Percentiles rank a stretch among this genome's conserved stretches.
These are phyloP conservation scores for Artibeus jamaicensis DNA, from an alignment of 2,797 vertebrate species.

Conservation along the genomic window DNA sequence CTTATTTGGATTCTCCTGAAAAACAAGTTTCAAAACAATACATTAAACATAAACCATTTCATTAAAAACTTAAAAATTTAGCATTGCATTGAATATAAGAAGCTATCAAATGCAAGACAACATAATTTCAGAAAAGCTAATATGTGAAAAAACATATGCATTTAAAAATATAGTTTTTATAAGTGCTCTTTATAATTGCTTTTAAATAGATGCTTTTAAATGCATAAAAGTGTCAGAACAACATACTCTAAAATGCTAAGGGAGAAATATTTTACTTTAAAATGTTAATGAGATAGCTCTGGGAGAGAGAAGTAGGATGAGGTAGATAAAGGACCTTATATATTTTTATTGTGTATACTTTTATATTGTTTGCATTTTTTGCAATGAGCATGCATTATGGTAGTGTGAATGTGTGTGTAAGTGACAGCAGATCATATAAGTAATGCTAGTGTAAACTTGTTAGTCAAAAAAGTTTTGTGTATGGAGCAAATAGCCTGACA, in stretches of 20 bases:
- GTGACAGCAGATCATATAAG: background rate
- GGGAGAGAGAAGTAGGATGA: background rate
- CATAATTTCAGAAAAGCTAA: background rate
- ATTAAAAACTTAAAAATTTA: background rate
- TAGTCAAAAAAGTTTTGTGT: background rate
- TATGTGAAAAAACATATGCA: background rate
- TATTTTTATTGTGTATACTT: background rate
- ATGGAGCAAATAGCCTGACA: background rate
- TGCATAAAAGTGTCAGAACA: background rate
- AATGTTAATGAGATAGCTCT: background rate
- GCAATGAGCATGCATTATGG: background rate
- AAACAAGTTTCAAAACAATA: background rate
- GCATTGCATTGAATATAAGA: background rate
- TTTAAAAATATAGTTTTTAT: slow-evolving; percentile 16
- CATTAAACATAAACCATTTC: background rate
- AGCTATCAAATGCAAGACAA: background rate
- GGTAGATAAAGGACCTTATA: background rate
- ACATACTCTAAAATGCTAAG: background rate
- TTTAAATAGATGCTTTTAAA: background rate
- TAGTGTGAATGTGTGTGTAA: background rate
- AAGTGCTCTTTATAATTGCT: background rate
- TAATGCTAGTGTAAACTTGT: background rate
- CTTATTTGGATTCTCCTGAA: background rate
- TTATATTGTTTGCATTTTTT: slow-evolving; percentile 13
- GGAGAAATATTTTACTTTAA: background rate